These are phyloP conservation scores for Siderastrea siderea DNA, from an alignment of 92 coral and sea anemone genomes.

Conservation along the genomic window DNA sequence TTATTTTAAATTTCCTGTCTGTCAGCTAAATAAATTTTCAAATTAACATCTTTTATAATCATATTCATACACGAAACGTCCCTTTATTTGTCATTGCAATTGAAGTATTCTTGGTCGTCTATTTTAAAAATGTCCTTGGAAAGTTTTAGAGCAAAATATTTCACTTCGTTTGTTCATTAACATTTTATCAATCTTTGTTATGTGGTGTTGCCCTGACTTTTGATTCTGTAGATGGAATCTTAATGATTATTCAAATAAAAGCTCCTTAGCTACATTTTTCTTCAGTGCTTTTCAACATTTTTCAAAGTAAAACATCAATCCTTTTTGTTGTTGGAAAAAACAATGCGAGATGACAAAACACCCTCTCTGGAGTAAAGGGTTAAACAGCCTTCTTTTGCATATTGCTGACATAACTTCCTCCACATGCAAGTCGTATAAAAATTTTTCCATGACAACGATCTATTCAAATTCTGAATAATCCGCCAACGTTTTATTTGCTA, in stretches of 20 bases:
- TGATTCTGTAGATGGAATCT: neutral
- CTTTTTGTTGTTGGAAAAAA: neutral
- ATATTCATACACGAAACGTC: too few relatives aligned
- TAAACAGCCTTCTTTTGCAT: neutral
- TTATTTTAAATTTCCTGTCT: too few relatives aligned
- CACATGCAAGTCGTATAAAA: neutral
- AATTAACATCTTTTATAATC: too few relatives aligned
- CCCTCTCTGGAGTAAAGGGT: neutral
- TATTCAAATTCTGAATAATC: constrained; percentile 27
- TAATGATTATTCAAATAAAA: neutral
- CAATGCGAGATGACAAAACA: neutral
- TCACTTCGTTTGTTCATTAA: too few relatives aligned
- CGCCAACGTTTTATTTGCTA: constrained; percentile 19
- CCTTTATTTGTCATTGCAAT: too few relatives aligned
- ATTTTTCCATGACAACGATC: constrained; percentile 24
- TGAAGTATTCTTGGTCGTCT: too few relatives aligned
- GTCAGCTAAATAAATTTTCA: too few relatives aligned
- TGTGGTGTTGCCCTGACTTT: neutral
- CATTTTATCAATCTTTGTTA: too few relatives aligned
- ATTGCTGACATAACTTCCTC: neutral
- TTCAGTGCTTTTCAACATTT: neutral
- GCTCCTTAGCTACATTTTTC: neutral
- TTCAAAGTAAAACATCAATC: neutral
- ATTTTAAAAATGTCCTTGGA: too few relatives aligned
- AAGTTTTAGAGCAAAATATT: too few relatives aligned